These are phyloP conservation scores for Erebia epiphron DNA, from an alignment of 2,888 invertebrate species.

Conservation along the genomic window DNA sequence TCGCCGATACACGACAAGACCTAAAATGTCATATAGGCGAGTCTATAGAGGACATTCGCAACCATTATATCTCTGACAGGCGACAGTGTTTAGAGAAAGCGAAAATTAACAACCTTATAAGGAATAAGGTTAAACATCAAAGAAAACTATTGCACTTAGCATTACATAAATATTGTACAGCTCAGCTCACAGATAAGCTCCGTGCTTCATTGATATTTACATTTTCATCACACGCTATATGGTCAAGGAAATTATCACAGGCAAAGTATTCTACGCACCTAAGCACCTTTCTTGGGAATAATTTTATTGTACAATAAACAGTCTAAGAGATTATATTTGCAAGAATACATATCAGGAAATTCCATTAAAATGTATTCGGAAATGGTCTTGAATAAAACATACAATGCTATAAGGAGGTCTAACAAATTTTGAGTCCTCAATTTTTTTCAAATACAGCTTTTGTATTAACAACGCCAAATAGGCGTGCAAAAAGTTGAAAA, in stretches of 20 bases:
- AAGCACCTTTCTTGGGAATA: background rate
- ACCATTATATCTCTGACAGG: conserved; percentile 47
- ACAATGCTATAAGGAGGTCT: background rate
- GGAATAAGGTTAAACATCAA: conserved; percentile 17
- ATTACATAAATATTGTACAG: conserved; percentile 14
- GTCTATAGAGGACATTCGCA: conserved; percentile 49
- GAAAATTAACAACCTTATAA: conserved; percentile 50
- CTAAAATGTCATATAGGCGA: conserved; percentile 37
- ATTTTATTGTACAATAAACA: too few relatives aligned
- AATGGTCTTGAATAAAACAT: background rate
- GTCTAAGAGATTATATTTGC: background rate
- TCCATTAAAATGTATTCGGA: background rate
- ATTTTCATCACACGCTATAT: background rate
- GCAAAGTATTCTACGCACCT: background rate
- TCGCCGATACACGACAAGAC: conserved; percentile 49
- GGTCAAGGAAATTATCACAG: background rate
- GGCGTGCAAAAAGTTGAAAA: too few relatives aligned
- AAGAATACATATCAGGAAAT: background rate
- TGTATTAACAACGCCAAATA: too few relatives aligned
- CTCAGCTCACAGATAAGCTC: background rate
- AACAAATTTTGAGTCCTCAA: background rate
- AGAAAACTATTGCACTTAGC: conserved; percentile 20
- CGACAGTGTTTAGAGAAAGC: conserved; percentile 58
- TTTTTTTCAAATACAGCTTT: background rate
- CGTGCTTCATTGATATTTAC: conserved; percentile 3